These are phyloP conservation scores for Neotoma lepida DNA, from an alignment of 2,113 vertebrate genomes.

Conservation along the genomic window DNA sequence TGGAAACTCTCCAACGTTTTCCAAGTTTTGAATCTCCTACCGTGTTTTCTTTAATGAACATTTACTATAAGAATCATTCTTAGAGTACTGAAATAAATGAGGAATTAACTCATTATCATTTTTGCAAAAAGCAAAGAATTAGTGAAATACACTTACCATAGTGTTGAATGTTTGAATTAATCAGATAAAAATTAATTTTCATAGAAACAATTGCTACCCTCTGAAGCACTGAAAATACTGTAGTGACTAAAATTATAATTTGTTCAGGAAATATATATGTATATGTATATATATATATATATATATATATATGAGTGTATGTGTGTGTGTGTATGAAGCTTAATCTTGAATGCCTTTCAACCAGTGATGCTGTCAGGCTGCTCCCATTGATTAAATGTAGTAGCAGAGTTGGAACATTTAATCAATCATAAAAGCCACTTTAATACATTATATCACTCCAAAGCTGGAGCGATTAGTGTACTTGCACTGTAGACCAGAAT, in stretches of 20 bases:
- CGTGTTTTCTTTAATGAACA: neutral
- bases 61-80: neutral
- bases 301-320: neutral
- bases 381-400: conserved; percentile 79
- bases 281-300: too few species aligned
- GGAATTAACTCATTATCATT: neutral
- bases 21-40: neutral
- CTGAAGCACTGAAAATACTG: conserved; percentile 10
- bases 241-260: conserved; percentile 55
- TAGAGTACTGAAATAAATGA: conserved; percentile 22
- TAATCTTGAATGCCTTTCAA: conserved; percentile 52
- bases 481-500: conserved; percentile 59
- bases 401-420: conserved; percentile 70
- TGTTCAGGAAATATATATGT: neutral
- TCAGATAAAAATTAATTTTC: conserved; percentile 55
- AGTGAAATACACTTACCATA: conserved; percentile 15
- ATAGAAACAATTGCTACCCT: conserved; percentile 37
- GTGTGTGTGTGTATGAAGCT: neutral
- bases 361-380: conserved; percentile 37
- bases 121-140: conserved; percentile 34
- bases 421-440: conserved; percentile 78
- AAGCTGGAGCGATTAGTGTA: conserved; percentile 61
- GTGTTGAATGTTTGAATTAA: neutral
- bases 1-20: neutral
- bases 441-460: conserved; percentile 70